phyloP scores from a whole-genome alignment of 1,140 invertebrate genomes.

The Anadara kagoshimensis region DNA sequence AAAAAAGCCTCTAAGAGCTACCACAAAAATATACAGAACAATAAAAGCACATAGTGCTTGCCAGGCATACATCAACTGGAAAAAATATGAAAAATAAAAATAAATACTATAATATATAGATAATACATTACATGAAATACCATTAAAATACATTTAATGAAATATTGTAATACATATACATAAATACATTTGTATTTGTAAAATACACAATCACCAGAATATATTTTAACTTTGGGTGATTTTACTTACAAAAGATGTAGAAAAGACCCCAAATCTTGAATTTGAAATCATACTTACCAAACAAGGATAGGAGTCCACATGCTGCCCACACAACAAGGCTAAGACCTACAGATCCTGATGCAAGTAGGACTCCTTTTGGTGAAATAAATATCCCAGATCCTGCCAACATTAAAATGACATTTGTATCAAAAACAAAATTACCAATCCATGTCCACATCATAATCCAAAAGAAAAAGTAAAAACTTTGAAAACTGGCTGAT shows the following conservation, averaged over 20 bases:
- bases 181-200: background rate
- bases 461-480: too few relatives aligned
- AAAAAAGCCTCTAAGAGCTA: too few relatives aligned
- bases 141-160: background rate
- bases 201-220: background rate
- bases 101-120: too few relatives aligned
- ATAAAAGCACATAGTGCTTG: too few relatives aligned
- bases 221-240: background rate
- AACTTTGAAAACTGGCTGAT: too few relatives aligned
- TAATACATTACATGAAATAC: too few relatives aligned
- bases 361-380: conserved; percentile 89
- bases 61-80: too few relatives aligned
- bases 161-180: background rate
- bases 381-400: conserved; percentile 96
- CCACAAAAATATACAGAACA: too few relatives aligned
- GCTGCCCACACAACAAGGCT: conserved; percentile 86
- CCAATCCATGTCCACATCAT: too few relatives aligned
- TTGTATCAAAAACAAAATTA: too few relatives aligned
- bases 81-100: too few relatives aligned
- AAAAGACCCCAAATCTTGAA: background rate
- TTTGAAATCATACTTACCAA: conserved; percentile 54
- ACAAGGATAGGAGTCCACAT: conserved; percentile 60
- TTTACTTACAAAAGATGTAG: background rate
- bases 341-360: conserved; percentile 88
- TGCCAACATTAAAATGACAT: conserved; percentile 40